A percentile compares a stretch with the other conserved stretches of the same genome.
Evolutionary conservation across 1,140 invertebrate genomes (phyloP).

Genomic region (Sarcophaga bullata): DNA sequence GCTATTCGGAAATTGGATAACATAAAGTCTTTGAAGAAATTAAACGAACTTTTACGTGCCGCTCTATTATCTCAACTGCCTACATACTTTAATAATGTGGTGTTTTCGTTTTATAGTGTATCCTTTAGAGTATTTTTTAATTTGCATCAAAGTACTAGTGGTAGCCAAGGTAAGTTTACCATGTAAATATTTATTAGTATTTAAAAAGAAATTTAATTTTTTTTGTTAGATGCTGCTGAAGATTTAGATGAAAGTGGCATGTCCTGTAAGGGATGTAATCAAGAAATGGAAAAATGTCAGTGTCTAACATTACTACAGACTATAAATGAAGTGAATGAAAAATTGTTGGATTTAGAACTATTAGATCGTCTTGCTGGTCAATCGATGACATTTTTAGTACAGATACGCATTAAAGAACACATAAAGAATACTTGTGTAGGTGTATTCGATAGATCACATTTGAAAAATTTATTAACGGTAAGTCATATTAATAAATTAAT

Average conservation of each 20-base stretch:
- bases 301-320: slow-evolving; percentile 79
- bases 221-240: slow-evolving; percentile 67
- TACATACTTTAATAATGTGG: slow-evolving; percentile 73
- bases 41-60: slow-evolving; percentile 67
- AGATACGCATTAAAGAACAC: slow-evolving; percentile 81
- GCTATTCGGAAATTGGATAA: background rate
- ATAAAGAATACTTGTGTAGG: slow-evolving; percentile 83
- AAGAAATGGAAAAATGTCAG: slow-evolving; percentile 76
- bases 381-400: slow-evolving; percentile 82
- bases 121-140: slow-evolving; percentile 79
- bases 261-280: slow-evolving; percentile 74
- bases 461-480: slow-evolving; percentile 77
- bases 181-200: background rate
- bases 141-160: slow-evolving; percentile 59
- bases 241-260: slow-evolving; percentile 70
- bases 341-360: slow-evolving; percentile 78
- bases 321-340: slow-evolving; percentile 82
- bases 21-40: slow-evolving; percentile 9
- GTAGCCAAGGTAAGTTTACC: slow-evolving; percentile 46
- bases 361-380: slow-evolving; percentile 83
- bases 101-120: slow-evolving; percentile 80
- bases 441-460: slow-evolving; percentile 83
- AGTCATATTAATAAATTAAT: slow-evolving; percentile 46
- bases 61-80: slow-evolving; percentile 78
- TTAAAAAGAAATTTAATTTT: background rate